phyloP scores from a whole-genome alignment of 2,113 vertebrate species.

The Puffinus mauretanicus region DNA sequence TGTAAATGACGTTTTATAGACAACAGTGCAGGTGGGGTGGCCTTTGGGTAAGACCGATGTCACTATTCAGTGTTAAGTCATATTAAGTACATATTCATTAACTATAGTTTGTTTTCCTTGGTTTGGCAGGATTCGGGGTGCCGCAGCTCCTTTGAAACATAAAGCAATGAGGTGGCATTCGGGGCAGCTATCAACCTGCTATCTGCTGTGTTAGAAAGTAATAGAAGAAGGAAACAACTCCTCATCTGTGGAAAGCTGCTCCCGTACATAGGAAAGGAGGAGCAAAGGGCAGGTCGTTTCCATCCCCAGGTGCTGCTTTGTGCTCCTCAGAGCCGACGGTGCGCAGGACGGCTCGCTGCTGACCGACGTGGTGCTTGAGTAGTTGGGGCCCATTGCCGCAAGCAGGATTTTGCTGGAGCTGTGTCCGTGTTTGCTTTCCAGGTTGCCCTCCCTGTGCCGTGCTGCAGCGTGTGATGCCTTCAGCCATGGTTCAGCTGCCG shows the following conservation, averaged over 20 bases:
- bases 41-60: neutral
- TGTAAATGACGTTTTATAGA: neutral
- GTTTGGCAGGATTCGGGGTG: neutral
- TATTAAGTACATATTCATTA: neutral
- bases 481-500: neutral
- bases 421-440: neutral
- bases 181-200: neutral
- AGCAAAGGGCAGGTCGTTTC: neutral
- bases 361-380: neutral
- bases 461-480: neutral
- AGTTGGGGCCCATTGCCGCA: neutral
- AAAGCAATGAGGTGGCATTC: neutral
- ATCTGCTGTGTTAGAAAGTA: neutral
- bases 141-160: neutral
- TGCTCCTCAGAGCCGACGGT: neutral
- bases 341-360: neutral
- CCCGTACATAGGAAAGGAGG: neutral
- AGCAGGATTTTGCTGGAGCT: neutral
- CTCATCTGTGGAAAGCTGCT: neutral
- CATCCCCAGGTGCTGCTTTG: neutral
- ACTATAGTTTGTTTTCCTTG: neutral
- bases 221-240: neutral
- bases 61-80: accelerated
- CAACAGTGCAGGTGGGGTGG: neutral
- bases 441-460: neutral